Conservation (phyloP, 2,797 vertebrate genomes). For the Caiman crocodilus region DNA sequence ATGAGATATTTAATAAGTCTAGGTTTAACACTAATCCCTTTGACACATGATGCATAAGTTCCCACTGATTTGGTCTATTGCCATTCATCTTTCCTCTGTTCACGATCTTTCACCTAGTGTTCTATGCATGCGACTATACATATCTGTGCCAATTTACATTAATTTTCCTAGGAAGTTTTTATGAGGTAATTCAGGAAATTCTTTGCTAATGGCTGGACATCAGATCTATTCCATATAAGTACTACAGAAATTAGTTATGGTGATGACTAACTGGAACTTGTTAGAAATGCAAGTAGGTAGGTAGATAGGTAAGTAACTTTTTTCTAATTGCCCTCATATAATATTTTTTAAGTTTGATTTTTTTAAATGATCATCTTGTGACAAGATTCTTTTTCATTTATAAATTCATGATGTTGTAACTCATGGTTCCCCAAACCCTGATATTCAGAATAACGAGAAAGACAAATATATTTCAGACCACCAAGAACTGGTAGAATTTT, state of each 20-base stretch:
- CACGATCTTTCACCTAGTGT: background rate
- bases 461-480: fast-evolving
- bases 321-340: background rate
- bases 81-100: conserved; percentile 23
- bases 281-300: too few relatives aligned
- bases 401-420: background rate
- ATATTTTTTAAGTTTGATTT: fast-evolving
- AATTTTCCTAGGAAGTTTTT: conserved; percentile 18
- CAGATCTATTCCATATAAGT: background rate
- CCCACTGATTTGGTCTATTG: background rate
- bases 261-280: background rate
- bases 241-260: background rate
- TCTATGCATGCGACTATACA: background rate
- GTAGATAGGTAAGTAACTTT: background rate
- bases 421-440: conserved; percentile 13
- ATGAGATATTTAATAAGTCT: conserved; percentile 33
- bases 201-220: background rate
- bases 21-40: conserved; percentile 1
- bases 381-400: background rate
- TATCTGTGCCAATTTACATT: background rate
- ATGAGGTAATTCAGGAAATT: conserved; percentile 34
- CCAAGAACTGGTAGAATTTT: background rate
- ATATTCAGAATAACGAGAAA: background rate
- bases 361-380: conserved; percentile 45
- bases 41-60: conserved; percentile 19